phyloP scores from a whole-genome alignment of 1,140 invertebrate species.

The Armadillidium nasatum region DNA sequence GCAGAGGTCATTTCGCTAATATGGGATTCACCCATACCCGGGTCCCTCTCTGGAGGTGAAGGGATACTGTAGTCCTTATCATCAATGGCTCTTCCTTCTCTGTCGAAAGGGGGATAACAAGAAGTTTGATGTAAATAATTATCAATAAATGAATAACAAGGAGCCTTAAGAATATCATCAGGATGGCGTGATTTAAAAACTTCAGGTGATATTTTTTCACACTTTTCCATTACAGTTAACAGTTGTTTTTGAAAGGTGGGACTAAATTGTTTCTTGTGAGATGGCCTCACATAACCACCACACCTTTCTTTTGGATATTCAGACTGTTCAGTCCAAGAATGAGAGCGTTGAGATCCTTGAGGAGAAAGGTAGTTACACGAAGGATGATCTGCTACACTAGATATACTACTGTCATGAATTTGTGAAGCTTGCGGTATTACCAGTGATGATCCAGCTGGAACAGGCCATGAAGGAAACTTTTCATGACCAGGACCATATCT shows the following conservation, averaged over 20 bases:
- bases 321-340: constrained; percentile 69
- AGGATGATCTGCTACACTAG: constrained; percentile 23
- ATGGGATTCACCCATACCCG: constrained; percentile 36
- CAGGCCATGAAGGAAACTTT: constrained; percentile 75
- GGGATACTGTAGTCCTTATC: constrained; percentile 68
- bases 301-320: constrained; percentile 68
- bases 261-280: constrained; percentile 60
- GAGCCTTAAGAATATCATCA: constrained; percentile 52
- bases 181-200: constrained; percentile 47
- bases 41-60: constrained; percentile 67
- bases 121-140: constrained; percentile 30
- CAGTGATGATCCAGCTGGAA: constrained; percentile 52
- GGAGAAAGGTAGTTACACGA: constrained; percentile 32
- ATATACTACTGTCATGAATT: constrained; percentile 32
- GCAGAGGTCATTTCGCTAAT: constrained; percentile 41
- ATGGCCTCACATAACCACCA: constrained; percentile 62
- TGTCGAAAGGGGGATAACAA: constrained; percentile 52
- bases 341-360: constrained; percentile 54
- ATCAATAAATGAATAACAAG: constrained; percentile 41
- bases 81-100: constrained; percentile 60
- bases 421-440: constrained; percentile 52
- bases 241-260: constrained; percentile 63
- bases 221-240: constrained; percentile 69
- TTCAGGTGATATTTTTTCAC: constrained; percentile 65
- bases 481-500: constrained; percentile 67